phyloP scores from a whole-genome alignment of 2,797 vertebrate species.

The Pipistrellus nathusii region DNA sequence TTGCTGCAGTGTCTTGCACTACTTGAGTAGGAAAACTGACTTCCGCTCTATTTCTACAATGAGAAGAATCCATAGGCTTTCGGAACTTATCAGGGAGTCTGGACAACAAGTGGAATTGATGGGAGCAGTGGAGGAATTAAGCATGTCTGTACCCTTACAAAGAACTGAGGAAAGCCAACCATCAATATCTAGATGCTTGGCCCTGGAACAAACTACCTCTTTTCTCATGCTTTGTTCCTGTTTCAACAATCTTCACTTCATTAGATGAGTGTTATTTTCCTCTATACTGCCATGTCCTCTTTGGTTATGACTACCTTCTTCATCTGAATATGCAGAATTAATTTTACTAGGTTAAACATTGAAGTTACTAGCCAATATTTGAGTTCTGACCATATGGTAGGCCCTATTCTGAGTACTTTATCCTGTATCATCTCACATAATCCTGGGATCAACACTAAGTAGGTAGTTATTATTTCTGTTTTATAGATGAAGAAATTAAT shows the following conservation, averaged over 20 bases:
- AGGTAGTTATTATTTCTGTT: not conserved
- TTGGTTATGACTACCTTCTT: not conserved
- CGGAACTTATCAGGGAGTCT: not conserved
- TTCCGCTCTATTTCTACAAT: not conserved
- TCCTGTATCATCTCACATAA: not conserved
- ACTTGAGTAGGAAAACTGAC: not conserved
- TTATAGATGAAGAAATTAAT: not conserved
- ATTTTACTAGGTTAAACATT: not conserved
- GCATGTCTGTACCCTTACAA: not conserved
- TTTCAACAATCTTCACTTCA: not conserved
- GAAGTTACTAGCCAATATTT: not conserved
- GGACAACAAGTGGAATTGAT: not conserved
- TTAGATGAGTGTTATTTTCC: not conserved
- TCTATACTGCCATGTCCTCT: not conserved
- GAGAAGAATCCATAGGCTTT: not conserved
- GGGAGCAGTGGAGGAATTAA: not conserved
- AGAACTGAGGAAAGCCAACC: not conserved
- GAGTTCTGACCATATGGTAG: not conserved
- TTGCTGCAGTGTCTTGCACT: not conserved
- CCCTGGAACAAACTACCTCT: not conserved
- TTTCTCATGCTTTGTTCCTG: not conserved
- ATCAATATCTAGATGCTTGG: not conserved
- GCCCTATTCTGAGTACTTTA: not conserved
- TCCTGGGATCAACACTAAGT: not conserved
- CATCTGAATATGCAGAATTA: not conserved